Evolutionary conservation across 2,797 vertebrate genomes (phyloP).

Genomic region (Psittacula echo): DNA sequence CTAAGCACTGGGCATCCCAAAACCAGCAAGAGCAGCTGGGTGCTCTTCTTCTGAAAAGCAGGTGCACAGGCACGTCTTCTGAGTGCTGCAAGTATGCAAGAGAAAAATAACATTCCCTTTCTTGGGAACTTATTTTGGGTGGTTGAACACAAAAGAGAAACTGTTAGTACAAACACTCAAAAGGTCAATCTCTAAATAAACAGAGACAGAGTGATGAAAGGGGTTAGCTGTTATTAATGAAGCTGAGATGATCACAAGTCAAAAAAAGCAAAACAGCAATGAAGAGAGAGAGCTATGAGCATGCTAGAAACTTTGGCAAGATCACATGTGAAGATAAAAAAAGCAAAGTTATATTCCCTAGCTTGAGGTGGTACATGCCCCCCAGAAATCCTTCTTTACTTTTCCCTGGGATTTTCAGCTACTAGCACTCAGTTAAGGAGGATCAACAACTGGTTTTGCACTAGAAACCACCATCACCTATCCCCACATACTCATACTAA

Average conservation of each 20-base stretch:
- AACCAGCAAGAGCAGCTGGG: constrained; percentile 7
- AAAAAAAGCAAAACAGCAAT: constrained; percentile 45
- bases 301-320: constrained; percentile 19
- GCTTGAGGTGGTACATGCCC: neutral
- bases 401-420: neutral
- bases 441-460: neutral
- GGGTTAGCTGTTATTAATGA: constrained; percentile 56
- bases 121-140: constrained; percentile 52
- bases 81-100: neutral
- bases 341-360: neutral
- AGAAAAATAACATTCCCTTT: constrained; percentile 64
- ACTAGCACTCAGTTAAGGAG: neutral
- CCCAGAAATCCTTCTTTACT: neutral
- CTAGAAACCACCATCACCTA: neutral
- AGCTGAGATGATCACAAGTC: constrained; percentile 50
- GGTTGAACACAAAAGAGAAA: constrained; percentile 55
- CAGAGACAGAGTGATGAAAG: constrained; percentile 52
- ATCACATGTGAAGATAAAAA: neutral
- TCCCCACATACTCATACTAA: neutral
- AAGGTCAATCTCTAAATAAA: constrained; percentile 67
- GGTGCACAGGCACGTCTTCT: neutral
- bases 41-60: neutral
- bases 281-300: neutral
- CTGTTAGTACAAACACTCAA: constrained; percentile 52
- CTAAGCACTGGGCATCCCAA: neutral